Base-by-base conservation (phyloP, 2,797 vertebrate genomes). In the Lacerta viridis region DNA sequence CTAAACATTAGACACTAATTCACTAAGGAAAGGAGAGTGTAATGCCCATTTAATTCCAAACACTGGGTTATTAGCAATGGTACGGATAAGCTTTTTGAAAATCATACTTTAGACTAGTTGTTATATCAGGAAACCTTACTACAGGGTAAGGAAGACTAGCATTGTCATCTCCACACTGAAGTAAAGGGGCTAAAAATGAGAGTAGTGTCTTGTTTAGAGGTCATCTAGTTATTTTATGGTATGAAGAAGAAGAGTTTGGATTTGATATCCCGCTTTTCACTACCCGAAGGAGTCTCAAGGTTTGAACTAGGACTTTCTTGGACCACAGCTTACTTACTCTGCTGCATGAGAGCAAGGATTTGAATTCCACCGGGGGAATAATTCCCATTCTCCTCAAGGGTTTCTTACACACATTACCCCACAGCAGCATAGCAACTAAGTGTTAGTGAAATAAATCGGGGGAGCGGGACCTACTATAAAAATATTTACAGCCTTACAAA, bases 401-500 rank as follows among this genome's bases (percentile, higher is more conserved):
- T 61, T 83, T 83, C 6, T 41, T 77, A 80, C 59, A 69, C 15
- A 88, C 39, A 43, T 43, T 39, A 74, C 50, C 59, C 27, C 55
- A 36, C 4, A 55, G 7, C 27, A 92, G n/a, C 17, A 92, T 88
- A 76, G 80, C 71, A 69, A 89, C 64, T 25, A 88, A 89, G 41
- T 61, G 71, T 76, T 87, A 90, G 80, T 79, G 46, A 74, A 84
- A 74, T 6, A 5, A 83, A 83, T 83, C 3, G 50, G 50, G 13
- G 13, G 50, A 11, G 9, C 0, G 15, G 50, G 23, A 71, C 33
- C 15, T 3, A 50, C 33, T 61, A 59, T 36, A 36, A 74, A 59
- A 36, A 27, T 86, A 75, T 85, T 85, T 93, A 89, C 87, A 92
- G 46, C 59, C 8, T 27, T 78, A 50, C 7, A 2, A 87, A 92